A percentile compares a stretch with the other conserved stretches of the same genome.
These are phyloP conservation scores for Crocallis elinguaria DNA, from an alignment of 2,888 invertebrate genomes.

Conservation along the genomic window DNA sequence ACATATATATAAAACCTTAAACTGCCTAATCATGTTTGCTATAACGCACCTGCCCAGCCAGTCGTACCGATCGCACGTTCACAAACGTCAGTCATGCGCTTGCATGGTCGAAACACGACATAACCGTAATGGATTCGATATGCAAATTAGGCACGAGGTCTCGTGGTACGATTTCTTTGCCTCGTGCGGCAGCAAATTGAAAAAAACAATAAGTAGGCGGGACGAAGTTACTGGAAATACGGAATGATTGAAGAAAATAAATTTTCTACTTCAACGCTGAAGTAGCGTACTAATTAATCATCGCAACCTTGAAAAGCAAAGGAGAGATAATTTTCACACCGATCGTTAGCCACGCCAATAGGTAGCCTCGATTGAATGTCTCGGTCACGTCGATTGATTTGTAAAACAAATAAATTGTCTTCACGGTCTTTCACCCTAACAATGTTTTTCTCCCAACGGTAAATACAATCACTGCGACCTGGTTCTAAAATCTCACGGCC, in stretches of 20 bases:
- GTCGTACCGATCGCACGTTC: conserved; percentile 10
- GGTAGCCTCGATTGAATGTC: conserved; percentile 27
- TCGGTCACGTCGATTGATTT: conserved; percentile 44
- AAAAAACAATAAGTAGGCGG: conserved; percentile 8
- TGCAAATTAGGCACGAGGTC: conserved; percentile 36
- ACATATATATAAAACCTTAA: too few relatives aligned
- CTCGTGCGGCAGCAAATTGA: conserved; percentile 27
- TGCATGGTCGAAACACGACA: conserved; percentile 28
- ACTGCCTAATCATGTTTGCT: neutral
- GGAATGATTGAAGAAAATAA: too few relatives aligned
- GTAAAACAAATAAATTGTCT: conserved; percentile 33
- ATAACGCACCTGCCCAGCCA: conserved; percentile 15
- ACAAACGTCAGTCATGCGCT: conserved; percentile 25
- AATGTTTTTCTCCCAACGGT: conserved; percentile 29
- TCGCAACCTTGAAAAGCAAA: too few relatives aligned
- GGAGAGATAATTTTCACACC: too few relatives aligned
- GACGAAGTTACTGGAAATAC: neutral
- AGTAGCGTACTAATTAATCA: neutral
- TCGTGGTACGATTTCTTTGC: conserved; percentile 34
- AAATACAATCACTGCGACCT: conserved; percentile 28
- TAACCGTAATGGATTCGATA: conserved; percentile 39
- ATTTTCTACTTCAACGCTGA: neutral
- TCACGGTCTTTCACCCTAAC: conserved; percentile 29
- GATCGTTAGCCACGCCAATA: conserved; percentile 11
- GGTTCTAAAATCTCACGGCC: conserved; percentile 35